Evolutionary conservation across 2,888 invertebrate genomes (phyloP), one percentile per base, ranked within the genome.

Genomic region (Villa cingulata): DNA sequence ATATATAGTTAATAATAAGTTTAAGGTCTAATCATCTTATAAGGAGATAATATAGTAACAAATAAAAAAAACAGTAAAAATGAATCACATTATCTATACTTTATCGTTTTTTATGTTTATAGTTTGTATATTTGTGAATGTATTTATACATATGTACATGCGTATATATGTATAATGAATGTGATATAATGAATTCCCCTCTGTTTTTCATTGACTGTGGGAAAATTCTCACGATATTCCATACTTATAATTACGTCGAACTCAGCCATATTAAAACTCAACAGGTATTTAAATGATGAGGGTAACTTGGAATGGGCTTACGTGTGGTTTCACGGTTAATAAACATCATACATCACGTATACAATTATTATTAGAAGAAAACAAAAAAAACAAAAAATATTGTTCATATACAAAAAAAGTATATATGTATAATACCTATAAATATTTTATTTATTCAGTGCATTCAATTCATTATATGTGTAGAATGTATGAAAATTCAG

Each of bases 311-410:
- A 52, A 6, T 55, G 53, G 45, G 53, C 54, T 56, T 54, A 56
- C 54, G 53, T 57, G 56, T 55, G 56, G 57, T 58, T 58, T 58
- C 57, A 58, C 54, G 58, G 56, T 55, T 51, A 49, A 45, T 57
- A 53, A 53, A 38, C 57, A 57, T 48, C 51, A 32, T 32, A 32
- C 29, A 32, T 32, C 29, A 32, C 29, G 29, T 32, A 5, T 4
- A 32, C 2, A 32, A 32, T 32, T 32, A 12, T n/a, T n/a, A n/a
- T n/a, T n/a, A n/a, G n/a, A n/a, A n/a, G n/a, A n/a, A n/a, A n/a
- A n/a, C n/a, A n/a, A n/a, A n/a, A n/a, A n/a, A n/a, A n/a, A n/a
- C n/a, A n/a, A n/a, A n/a, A n/a, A n/a, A n/a, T n/a, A n/a, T n/a
- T n/a, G n/a, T n/a, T n/a, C n/a, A n/a, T n/a, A n/a, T n/a, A n/a